Conservation (phyloP, 2,888 invertebrate genomes). For the Halictus quadricinctus region DNA sequence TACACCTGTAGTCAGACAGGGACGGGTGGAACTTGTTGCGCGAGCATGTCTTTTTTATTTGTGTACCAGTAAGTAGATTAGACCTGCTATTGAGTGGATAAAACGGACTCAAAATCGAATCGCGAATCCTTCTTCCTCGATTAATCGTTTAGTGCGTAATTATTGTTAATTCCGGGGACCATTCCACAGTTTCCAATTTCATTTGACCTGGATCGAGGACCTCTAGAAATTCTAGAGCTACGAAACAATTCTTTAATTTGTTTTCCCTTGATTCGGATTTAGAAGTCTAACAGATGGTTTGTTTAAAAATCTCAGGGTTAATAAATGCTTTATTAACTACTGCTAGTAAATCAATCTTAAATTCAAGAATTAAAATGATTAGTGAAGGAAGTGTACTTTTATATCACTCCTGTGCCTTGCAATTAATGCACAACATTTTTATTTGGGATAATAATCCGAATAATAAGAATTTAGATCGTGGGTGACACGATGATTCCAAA, state of each 20-base stretch:
- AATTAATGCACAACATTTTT: no score
- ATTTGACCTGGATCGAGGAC: no score
- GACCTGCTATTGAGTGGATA: background rate
- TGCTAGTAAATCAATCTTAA: no score
- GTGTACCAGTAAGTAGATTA: background rate
- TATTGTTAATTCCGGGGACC: background rate
- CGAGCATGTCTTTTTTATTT: background rate
- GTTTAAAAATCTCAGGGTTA: no score
- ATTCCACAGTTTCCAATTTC: background rate
- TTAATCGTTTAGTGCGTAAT: background rate
- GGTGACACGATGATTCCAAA: background rate
- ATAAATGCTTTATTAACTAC: no score
- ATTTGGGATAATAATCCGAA: no score
- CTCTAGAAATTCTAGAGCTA: no score
- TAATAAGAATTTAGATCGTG: background rate
- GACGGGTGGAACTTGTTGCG: background rate
- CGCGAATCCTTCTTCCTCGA: background rate
- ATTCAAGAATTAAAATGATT: background rate
- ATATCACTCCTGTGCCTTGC: no score
- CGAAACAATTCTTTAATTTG: no score
- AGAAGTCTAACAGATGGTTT: no score
- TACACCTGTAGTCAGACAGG: background rate
- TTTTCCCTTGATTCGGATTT: no score
- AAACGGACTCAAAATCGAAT: background rate
- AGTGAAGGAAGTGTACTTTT: background rate